Evolutionary conservation across 2,888 invertebrate genomes (phyloP), one percentile per base, ranked within the genome.

Genomic region (Malachius bipustulatus): DNA sequence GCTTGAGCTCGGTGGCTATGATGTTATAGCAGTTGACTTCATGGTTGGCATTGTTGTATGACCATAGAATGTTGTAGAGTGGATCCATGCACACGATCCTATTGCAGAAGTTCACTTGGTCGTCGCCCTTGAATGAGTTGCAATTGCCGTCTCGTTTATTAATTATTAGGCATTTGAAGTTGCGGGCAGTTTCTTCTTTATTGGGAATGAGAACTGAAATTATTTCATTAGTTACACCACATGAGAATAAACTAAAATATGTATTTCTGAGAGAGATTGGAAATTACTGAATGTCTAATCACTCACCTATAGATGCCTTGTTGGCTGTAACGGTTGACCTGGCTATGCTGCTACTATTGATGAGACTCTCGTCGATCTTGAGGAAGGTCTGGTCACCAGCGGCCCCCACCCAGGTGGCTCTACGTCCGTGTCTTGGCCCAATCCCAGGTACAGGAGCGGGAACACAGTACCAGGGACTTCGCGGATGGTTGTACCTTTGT

Each of bases 341-440:
- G 30, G 84, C 76, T 38, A 96, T 70, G 52, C 84, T 87, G 45
- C 87, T 81, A 0, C 88, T 82, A 59, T 91, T 93, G 43, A 96
- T 87, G n/a, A 91, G 68, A 2, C 82, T 80, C 60, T 94, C 91
- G 46, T 93, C 90, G 35, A 93, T 77, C 60, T 87, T 87, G 32
- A 94, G 71, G 56, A 87, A 91, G 2, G 96, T 97, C 63, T 90
- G 88, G 66, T 97, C 96, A 0, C 90, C 93, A n/a, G 88, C 85
- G 3, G 94, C 93, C 1, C 87, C 83, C 10, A 96, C 75, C 90
- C 91, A 93, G 1, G 88, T 87, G 0, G 90, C 96, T 50, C 84
- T 74, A 46, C 89, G 77, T 0, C 91, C 85, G 64, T 81, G 78
- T 37, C 80, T 76, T 0, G 87, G 80, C 0, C 96, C 96, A 29